A percentile compares a stretch with the other conserved stretches of the same genome.
Conservation (phyloP, 53 echinoderm and acorn worm species). For the Antedon mediterranea region DNA sequence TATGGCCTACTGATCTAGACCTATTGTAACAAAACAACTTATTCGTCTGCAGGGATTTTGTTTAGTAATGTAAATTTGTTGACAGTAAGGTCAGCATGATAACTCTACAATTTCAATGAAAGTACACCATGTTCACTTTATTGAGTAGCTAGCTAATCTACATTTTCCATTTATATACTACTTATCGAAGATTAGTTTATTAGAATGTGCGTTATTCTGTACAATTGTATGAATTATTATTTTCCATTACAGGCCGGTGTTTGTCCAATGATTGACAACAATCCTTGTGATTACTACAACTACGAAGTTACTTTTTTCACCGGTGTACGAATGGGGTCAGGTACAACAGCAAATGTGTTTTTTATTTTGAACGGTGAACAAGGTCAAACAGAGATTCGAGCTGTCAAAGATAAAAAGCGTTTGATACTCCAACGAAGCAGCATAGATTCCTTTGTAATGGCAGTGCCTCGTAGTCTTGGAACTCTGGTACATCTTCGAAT, state of each 20-base stretch:
- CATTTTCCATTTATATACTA: too few relatives aligned
- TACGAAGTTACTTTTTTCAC: slow-evolving; percentile 79
- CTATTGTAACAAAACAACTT: too few relatives aligned
- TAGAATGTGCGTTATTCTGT: too few relatives aligned
- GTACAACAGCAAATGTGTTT: slow-evolving; percentile 63
- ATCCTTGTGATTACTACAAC: slow-evolving; percentile 37
- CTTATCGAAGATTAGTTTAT: too few relatives aligned
- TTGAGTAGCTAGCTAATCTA: too few relatives aligned
- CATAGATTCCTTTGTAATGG: slow-evolving; percentile 65
- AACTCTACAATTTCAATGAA: too few relatives aligned
- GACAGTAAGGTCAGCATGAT: too few relatives aligned
- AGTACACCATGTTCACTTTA: too few relatives aligned
- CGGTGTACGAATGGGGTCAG: slow-evolving; percentile 45
- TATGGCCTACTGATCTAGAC: too few relatives aligned
- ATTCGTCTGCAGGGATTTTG: too few relatives aligned
- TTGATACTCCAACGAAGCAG: slow-evolving; percentile 59
- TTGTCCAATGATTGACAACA: slow-evolving; percentile 66
- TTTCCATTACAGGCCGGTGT: slow-evolving; percentile 49
- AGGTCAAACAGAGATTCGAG: slow-evolving; percentile 44
- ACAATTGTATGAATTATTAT: not conserved
- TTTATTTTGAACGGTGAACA: slow-evolving; percentile 57
- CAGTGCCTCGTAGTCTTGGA: slow-evolving; percentile 34
- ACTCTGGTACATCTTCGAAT: slow-evolving; percentile 43
- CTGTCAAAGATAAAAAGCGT: slow-evolving; percentile 53
- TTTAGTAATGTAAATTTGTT: too few relatives aligned